A percentile compares a stretch with the other conserved stretches of the same genome.
phyloP scores from a whole-genome alignment of 2,888 invertebrate genomes.

The Myathropa florea region DNA sequence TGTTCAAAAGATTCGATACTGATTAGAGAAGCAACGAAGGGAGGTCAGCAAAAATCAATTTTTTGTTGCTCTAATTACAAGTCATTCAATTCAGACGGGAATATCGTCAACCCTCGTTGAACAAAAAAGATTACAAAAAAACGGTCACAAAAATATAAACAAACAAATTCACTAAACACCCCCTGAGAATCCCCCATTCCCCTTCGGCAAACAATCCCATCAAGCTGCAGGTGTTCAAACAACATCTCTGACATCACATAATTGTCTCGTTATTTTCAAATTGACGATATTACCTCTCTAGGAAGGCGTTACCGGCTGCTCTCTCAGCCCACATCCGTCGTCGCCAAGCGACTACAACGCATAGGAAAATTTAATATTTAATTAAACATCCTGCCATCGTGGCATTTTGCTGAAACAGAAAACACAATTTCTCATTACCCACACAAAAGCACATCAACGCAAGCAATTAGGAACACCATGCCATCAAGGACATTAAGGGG shows the following conservation, averaged over 20 bases:
- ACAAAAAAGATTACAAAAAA: too few relatives aligned
- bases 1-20: too few relatives aligned
- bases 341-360: not conserved
- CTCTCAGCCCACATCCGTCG: not conserved
- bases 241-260: constrained; percentile 5
- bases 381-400: constrained; percentile 21
- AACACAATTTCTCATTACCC: constrained; percentile 18
- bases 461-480: not conserved
- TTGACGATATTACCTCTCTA: constrained; percentile 3
- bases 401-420: not conserved
- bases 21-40: too few relatives aligned
- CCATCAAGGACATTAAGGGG: constrained; percentile 5
- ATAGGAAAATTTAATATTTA: constrained; percentile 42
- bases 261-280: constrained; percentile 26
- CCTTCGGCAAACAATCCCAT: too few relatives aligned
- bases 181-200: too few relatives aligned
- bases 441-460: not conserved
- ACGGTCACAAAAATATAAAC: too few relatives aligned
- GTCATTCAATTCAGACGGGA: too few relatives aligned
- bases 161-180: too few relatives aligned
- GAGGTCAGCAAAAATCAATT: too few relatives aligned
- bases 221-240: constrained; percentile 10
- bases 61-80: too few relatives aligned
- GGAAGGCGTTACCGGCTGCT: not conserved
- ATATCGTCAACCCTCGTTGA: too few relatives aligned